Conservation (phyloP, 2,888 invertebrate genomes). For the Aporophyla lueneburgensis region DNA sequence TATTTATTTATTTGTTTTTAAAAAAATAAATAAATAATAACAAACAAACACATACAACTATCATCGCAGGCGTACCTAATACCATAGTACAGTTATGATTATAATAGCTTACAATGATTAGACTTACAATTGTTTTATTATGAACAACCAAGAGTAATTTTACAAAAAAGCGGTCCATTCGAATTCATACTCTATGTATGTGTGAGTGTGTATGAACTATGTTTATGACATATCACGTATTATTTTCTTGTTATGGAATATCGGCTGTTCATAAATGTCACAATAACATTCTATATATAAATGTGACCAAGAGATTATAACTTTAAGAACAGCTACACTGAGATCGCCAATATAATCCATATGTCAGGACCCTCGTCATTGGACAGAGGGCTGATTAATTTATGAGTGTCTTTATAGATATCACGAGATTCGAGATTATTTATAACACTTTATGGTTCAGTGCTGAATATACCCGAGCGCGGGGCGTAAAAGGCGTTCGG, state of each 20-base stretch:
- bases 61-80: no score
- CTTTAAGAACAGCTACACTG: background rate
- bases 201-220: no score
- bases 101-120: no score
- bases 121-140: no score
- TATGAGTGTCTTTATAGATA: constrained; percentile 21
- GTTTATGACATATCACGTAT: background rate
- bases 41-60: no score
- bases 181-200: background rate
- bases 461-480: no score
- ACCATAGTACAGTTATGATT: no score
- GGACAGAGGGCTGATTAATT: constrained; percentile 9
- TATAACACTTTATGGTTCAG: background rate
- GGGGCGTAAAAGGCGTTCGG: background rate
- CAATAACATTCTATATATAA: no score
- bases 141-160: no score
- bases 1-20: no score
- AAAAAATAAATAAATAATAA: no score
- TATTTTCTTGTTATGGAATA: background rate
- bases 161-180: no score
- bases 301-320: constrained; percentile 4
- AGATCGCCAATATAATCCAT: constrained; percentile 20
- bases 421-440: constrained; percentile 2
- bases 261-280: background rate
- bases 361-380: constrained; percentile 42